Conservation (phyloP, 2,113 vertebrate species). For the Pelecanoides urinatrix region DNA sequence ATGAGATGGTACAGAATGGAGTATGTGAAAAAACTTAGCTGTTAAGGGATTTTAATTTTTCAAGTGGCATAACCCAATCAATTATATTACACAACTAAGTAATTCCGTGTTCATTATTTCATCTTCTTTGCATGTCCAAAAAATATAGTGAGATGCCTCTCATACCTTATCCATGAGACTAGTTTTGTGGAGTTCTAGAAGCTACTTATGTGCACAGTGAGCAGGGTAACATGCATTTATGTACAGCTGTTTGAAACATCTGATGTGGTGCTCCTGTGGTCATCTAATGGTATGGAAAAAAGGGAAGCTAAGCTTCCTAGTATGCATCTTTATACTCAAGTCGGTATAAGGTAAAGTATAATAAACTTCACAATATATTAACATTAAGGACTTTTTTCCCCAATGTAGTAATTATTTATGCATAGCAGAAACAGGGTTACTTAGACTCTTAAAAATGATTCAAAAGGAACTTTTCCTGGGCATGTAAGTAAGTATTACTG, state of each 20-base stretch:
- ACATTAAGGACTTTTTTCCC: not conserved
- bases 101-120: not conserved
- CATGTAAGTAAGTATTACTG: not conserved
- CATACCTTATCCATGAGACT: not conserved
- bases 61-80: not conserved
- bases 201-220: not conserved
- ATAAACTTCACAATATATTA: not conserved
- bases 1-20: not conserved
- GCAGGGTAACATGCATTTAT: not conserved
- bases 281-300: not conserved
- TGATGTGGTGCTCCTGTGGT: not conserved
- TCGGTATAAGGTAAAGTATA: not conserved
- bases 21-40: not conserved
- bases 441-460: not conserved
- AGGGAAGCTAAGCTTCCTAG: not conserved
- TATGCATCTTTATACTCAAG: not conserved
- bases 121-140: not conserved
- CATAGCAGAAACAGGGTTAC: not conserved
- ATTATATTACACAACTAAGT: not conserved
- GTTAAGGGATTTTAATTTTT: not conserved
- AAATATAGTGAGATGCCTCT: not conserved
- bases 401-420: not conserved
- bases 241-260: not conserved
- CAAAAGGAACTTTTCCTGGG: not conserved
- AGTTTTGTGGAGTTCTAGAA: not conserved